Base-by-base conservation (phyloP, 2,888 invertebrate genomes). In the Cabera pusaria region DNA sequence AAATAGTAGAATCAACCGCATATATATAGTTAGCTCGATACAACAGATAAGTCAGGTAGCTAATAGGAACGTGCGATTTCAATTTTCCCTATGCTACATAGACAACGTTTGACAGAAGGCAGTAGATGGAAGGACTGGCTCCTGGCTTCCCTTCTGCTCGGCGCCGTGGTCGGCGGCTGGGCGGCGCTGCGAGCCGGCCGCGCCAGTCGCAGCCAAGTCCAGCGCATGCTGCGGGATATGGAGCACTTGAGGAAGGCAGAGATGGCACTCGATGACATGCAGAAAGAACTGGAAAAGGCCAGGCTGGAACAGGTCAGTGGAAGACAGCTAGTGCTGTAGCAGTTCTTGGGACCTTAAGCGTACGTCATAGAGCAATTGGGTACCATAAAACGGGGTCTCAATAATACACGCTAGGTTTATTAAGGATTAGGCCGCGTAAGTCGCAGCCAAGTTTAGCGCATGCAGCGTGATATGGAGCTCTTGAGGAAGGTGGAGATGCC, bases 401-500 rank as follows among this genome's bases (percentile, higher is more conserved):
- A n/a, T n/a, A n/a, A n/a, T n/a, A n/a, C n/a, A n/a, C n/a, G n/a
- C n/a, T n/a, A n/a, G n/a, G n/a, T n/a, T n/a, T n/a, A n/a, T n/a
- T n/a, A n/a, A n/a, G n/a, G n/a, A n/a, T n/a, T n/a, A n/a, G 96
- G 97, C 70, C 96, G 96, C 66, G 94, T 93, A 65, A 96, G 96
- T 18, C 94, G 96, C 60, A 90, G 91, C 46, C 96, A 98, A 73
- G 91, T 99, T 46, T 93, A 93, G 53, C 93, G 96, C 44, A 98
- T 99, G 97, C 94, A 97, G 73, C 93, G 94, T 51, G 97, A 98
- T 61, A 97, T 98, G 96, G 97, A 97, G 66, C 94, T 96, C 59
- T 90, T 97, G 50, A 94, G 96, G 60, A 94, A 94, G 65, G 98
- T 98, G 0, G 98, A 98, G 80, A 91, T 95, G 64, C 95, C 96